Percentiles rank a stretch among this genome's conserved stretches.
These are phyloP conservation scores for Gymnorhina tibicen DNA, from an alignment of 2,113 vertebrate species.

Conservation along the genomic window DNA sequence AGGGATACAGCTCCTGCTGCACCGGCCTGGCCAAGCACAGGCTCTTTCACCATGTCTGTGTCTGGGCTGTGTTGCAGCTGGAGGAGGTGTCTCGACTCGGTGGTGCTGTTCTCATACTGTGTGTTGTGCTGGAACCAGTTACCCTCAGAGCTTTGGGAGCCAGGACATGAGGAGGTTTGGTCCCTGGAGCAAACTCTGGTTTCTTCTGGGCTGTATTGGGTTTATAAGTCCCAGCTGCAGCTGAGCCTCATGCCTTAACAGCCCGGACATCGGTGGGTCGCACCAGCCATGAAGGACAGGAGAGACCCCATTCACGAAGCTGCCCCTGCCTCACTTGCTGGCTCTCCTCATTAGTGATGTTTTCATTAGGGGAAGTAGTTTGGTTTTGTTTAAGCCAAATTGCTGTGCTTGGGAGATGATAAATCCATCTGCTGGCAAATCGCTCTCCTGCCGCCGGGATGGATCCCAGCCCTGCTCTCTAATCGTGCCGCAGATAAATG, in stretches of 20 bases:
- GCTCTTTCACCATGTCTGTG: not conserved
- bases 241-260: not conserved
- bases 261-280: fast-evolving
- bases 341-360: conserved; percentile 43
- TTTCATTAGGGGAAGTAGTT: conserved; percentile 70
- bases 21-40: fast-evolving
- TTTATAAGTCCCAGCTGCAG: not conserved
- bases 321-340: not conserved
- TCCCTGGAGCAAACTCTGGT: not conserved
- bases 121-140: not conserved
- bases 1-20: not conserved
- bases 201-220: fast-evolving
- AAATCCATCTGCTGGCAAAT: conserved; percentile 60
- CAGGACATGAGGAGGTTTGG: not conserved
- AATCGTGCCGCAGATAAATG: conserved; percentile 10
- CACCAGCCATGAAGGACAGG: not conserved
- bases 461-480: conserved; percentile 29
- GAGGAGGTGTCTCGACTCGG: fast-evolving
- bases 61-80: too few species aligned
- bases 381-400: conserved; percentile 62
- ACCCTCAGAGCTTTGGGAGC: not conserved
- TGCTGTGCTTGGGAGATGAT: conserved; percentile 54
- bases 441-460: not conserved
- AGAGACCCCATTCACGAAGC: not conserved
- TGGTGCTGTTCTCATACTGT: not conserved